A percentile compares a stretch with the other conserved stretches of the same genome.
phyloP scores from a whole-genome alignment of 1,140 invertebrate genomes.

The Marisa cornuarietis region DNA sequence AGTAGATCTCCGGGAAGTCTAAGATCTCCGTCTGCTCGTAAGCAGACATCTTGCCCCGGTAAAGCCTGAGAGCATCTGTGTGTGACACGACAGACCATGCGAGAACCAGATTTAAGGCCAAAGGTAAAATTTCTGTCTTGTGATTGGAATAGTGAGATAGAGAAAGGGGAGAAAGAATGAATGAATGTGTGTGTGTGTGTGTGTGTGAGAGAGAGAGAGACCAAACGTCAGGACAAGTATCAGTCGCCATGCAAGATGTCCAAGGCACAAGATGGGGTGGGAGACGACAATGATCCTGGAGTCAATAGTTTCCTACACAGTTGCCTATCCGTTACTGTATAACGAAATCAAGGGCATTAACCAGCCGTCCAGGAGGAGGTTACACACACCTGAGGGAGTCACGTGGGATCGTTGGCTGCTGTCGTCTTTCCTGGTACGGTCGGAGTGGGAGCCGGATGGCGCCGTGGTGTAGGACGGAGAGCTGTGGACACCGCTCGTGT shows the following conservation, averaged over 20 bases:
- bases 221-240: neutral
- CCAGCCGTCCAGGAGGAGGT: neutral
- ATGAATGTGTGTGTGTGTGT: no score
- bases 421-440: constrained; percentile 47
- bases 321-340: neutral
- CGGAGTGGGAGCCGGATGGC: constrained; percentile 10
- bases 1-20: constrained; percentile 62
- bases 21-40: constrained; percentile 65
- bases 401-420: constrained; percentile 61
- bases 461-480: constrained; percentile 26
- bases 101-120: neutral
- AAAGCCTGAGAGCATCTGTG: constrained; percentile 62
- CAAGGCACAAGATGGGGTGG: neutral
- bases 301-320: no score
- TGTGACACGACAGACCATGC: constrained; percentile 9
- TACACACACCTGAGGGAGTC: constrained; percentile 52
- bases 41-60: constrained; percentile 54
- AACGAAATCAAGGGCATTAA: neutral
- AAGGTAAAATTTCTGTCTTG: neutral
- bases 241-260: neutral
- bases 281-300: no score
- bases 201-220: neutral
- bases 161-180: neutral
- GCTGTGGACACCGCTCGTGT: constrained; percentile 38
- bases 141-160: neutral